Percentiles rank a stretch among this genome's conserved stretches.
Conservation (phyloP, 2,797 vertebrate genomes). For the Darevskia mixta region DNA sequence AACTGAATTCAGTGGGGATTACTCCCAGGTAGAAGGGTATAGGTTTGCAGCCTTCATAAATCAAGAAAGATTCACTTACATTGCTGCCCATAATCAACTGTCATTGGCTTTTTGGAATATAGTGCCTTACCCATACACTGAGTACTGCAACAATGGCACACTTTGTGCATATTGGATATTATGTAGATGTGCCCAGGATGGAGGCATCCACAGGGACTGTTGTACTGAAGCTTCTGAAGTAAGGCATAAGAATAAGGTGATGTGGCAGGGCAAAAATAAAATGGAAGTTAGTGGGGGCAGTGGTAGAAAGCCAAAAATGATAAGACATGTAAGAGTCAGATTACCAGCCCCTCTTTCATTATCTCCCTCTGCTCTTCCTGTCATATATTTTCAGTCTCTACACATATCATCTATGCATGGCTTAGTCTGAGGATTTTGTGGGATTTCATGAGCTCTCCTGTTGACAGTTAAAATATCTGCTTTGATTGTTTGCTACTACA, state of each 20-base stretch:
- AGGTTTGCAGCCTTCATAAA: not conserved
- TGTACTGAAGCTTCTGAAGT: not conserved
- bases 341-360: not conserved
- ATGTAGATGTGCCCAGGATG: not conserved
- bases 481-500: not conserved
- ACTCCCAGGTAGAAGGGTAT: not conserved
- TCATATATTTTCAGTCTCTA: not conserved
- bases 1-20: not conserved
- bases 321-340: not conserved
- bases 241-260: not conserved
- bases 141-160: not conserved
- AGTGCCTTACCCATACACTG: not conserved
- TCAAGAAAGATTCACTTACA: not conserved
- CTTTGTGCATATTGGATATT: not conserved
- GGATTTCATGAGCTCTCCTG: not conserved
- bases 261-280: not conserved
- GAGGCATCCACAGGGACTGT: not conserved
- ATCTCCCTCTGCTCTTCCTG: conserved; percentile 13
- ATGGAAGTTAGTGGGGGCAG: not conserved
- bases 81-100: not conserved
- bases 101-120: not conserved
- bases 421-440: not conserved
- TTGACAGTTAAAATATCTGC: not conserved
- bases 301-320: not conserved
- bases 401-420: not conserved